Evolutionary conservation across 2,113 vertebrate genomes (phyloP).

Genomic region (Megaceryle torquata): DNA sequence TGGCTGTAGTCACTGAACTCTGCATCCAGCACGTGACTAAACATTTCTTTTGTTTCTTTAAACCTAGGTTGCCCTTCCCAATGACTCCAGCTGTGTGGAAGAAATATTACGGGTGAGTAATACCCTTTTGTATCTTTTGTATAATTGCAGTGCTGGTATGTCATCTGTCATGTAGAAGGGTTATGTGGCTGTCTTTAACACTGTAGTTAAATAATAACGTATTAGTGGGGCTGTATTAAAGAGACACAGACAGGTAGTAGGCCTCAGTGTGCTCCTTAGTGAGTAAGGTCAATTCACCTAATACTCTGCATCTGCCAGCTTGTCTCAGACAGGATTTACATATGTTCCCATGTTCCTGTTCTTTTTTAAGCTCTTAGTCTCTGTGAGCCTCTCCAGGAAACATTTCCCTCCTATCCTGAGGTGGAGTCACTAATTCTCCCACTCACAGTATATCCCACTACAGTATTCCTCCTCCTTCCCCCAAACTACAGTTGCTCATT

Average conservation of each 20-base stretch:
- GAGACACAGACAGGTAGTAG: not conserved
- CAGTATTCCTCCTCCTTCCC: not conserved
- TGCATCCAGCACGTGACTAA: slow-evolving; percentile 26
- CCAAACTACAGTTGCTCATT: not conserved
- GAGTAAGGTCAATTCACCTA: not conserved
- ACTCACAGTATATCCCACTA: not conserved
- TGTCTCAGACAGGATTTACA: not conserved
- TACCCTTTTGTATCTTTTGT: slow-evolving; percentile 33
- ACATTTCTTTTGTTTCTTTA: slow-evolving; percentile 34
- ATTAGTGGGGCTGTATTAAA: not conserved
- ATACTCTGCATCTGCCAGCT: not conserved
- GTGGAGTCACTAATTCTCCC: not conserved
- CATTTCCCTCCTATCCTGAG: not conserved
- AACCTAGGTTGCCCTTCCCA: slow-evolving; percentile 89
- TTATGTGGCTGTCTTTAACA: not conserved
- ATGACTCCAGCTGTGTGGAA: slow-evolving; percentile 94
- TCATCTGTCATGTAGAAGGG: not conserved
- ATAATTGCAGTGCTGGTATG: not conserved
- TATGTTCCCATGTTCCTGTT: not conserved
- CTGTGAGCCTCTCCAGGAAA: not conserved
- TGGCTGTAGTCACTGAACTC: not conserved
- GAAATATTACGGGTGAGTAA: slow-evolving; percentile 94
- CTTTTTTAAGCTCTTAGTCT: not conserved
- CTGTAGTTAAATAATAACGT: not conserved
- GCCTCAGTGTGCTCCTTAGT: not conserved